Evolutionary conservation across 53 echinoderm and acorn worm genomes (phyloP), one percentile per base, ranked within the genome.

Genomic region (Antedon mediterranea): DNA sequence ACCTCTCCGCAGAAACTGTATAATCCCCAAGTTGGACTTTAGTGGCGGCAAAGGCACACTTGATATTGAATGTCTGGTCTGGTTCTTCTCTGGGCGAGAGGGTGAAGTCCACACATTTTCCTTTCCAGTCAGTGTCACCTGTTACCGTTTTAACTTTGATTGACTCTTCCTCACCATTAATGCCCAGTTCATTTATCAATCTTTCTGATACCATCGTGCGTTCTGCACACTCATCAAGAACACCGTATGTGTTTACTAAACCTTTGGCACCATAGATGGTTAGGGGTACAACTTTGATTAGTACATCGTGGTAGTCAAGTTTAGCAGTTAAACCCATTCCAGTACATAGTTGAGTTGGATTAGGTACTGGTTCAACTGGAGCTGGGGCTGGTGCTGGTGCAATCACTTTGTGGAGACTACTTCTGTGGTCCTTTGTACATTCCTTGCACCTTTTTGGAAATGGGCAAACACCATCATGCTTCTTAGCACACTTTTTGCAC

Each of bases 401-500:
- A 15, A 33, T 73, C 73, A 80, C 80, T 73, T 80, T 73, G 73
- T 80, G 80, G 37, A 80, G 80, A 71, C 80, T 80, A 34, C 37
- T 71, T 29, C 41, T 37, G 80, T 80, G 80, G 32, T 80, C 32
- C 41, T 80, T 73, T 43, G 80, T 71, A n/a, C 72, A 80, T 11
- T 72, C 73, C 37, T 73, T 73, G 32, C 80, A 80, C 71, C 73
- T 57, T 41, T 79, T 79, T 18, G 71, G 80, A 72, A 80, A 80
- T 28, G 73, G 80, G 32, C 80, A 80, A 13, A 34, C 30, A 28
- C 70, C 70, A 4, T 80, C 80, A 6, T 73, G 72, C 31, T 72
- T 80, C 34, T 80, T 80, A 30, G 80, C 80, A 80, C 73, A 80
- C 34, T 80, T 80, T 15, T 33, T 72, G 32, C 80, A 80, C 34